Base-by-base conservation (phyloP, 1,140 invertebrate species). In the Zaprionus tsacasi region DNA sequence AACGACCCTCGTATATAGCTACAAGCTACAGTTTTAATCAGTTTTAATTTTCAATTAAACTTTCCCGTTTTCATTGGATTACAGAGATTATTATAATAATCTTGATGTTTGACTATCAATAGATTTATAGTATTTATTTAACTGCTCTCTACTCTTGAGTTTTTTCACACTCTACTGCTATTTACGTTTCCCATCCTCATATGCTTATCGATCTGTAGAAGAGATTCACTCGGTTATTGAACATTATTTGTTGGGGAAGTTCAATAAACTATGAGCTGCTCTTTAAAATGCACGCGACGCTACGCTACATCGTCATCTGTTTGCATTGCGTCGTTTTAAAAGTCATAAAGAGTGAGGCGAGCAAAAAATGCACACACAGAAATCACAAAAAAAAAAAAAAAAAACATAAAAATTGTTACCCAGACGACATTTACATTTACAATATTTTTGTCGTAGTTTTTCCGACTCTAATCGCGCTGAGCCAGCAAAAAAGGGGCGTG, bases 221-320 rank as follows among this genome's bases (percentile, higher is more conserved):
- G 27, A 7, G 33, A 8, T n/a, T 56, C 38, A 55, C 17, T 61
- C 69, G 54, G 40, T 58, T 54, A 67, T 58, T 52, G 40, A 71
- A 65, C 54, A 58, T 71, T 57, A 58, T 71, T 57, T 66, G 35
- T 11, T 11, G 8, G 15, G 56, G n/a, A 45, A n/a, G 81, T 78
- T 86, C 82, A 86, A 86, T 63, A 78, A 74, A 85, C 81, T 58
- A 35, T 21, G 38, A 27, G 17, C 38, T 50, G 58, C 69, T 76
- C 57, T 74, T 75, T 75, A 68, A 68, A 77, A 80, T 79, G 73
- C 66, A 79, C 36, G 56, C 30, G 43, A 54, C 70, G 45, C 15
- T 45, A 48, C 43, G 15, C 21, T 80, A 30, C 27, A 69, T 77
- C 69, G 35, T 38, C 52, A 71, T 71, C 21, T 45, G 56, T 36